Evolutionary conservation across 2,113 vertebrate species (phyloP).

Genomic region (Podarcis muralis): DNA sequence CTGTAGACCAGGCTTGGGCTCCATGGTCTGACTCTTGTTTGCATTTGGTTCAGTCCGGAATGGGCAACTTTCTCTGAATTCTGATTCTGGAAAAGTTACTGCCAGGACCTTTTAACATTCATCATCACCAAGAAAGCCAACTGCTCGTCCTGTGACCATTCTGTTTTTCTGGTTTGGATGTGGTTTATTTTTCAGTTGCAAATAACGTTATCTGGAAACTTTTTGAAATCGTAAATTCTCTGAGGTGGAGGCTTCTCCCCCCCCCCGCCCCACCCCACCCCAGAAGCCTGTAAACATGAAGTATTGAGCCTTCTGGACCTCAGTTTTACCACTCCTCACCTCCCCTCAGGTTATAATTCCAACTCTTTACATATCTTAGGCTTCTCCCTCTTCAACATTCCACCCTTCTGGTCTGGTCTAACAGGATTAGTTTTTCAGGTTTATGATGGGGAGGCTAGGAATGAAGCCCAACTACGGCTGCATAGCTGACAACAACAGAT

Average conservation of each 20-base stretch:
- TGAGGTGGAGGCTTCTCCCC: not conserved
- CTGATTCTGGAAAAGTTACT: not conserved
- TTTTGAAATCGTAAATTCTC: not conserved
- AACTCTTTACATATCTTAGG: no score
- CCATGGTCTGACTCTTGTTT: not conserved
- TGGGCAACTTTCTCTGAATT: not conserved
- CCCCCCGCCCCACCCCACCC: no score
- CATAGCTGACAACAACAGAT: no score
- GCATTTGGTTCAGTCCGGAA: not conserved
- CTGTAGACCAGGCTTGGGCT: no score
- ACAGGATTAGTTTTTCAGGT: not conserved
- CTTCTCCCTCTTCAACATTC: not conserved
- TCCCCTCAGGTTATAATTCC: not conserved
- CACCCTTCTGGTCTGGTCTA: not conserved
- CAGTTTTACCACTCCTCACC: not conserved
- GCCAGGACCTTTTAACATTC: no score
- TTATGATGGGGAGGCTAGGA: not conserved
- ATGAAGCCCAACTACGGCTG: not conserved
- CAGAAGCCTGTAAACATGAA: not conserved
- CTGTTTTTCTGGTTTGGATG: not conserved
- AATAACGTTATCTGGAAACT: not conserved
- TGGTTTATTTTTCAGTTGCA: not conserved
- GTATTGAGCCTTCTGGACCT: not conserved
- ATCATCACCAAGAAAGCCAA: not conserved
- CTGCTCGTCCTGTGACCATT: not conserved